Percentiles rank a stretch among this genome's conserved stretches.
These are phyloP conservation scores for Choristoneura rosaceana DNA, from an alignment of 2,888 invertebrate species.

Conservation along the genomic window DNA sequence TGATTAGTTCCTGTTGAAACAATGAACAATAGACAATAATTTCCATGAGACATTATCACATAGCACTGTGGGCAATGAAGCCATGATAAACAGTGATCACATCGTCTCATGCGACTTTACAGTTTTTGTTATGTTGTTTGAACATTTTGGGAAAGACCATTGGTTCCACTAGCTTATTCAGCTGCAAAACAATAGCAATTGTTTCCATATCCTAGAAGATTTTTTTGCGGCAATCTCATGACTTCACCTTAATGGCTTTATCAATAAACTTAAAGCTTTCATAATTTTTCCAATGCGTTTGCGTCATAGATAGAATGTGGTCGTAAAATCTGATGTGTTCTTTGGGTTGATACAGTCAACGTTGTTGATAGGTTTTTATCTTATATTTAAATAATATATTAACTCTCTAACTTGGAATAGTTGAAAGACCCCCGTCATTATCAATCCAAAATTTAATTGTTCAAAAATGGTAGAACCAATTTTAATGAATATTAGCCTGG, in stretches of 20 bases:
- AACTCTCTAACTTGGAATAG: too few species aligned
- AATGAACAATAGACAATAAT: constrained; percentile 72
- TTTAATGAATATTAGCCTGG: too few species aligned
- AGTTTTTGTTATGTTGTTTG: neutral
- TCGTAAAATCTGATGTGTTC: too few species aligned
- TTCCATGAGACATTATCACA: constrained; percentile 56
- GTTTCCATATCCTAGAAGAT: neutral
- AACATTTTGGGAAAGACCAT: neutral
- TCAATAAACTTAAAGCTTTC: neutral
- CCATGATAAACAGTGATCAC: neutral
- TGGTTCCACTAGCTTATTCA: neutral
- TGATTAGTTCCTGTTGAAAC: constrained; percentile 48
- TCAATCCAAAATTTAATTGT: too few species aligned
- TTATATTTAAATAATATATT: too few species aligned
- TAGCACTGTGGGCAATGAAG: constrained; percentile 3
- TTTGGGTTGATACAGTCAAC: too few species aligned
- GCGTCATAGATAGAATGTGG: too few species aligned
- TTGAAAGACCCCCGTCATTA: too few species aligned
- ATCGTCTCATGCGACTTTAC: neutral
- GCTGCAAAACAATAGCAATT: constrained; percentile 2
- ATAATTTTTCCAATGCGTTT: too few species aligned
- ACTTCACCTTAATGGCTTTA: neutral
- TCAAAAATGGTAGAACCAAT: too few species aligned
- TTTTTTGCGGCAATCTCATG: neutral
- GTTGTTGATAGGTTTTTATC: too few species aligned